These are phyloP conservation scores for Callimorpha dominula DNA, from an alignment of 2,888 invertebrate genomes.

Conservation along the genomic window DNA sequence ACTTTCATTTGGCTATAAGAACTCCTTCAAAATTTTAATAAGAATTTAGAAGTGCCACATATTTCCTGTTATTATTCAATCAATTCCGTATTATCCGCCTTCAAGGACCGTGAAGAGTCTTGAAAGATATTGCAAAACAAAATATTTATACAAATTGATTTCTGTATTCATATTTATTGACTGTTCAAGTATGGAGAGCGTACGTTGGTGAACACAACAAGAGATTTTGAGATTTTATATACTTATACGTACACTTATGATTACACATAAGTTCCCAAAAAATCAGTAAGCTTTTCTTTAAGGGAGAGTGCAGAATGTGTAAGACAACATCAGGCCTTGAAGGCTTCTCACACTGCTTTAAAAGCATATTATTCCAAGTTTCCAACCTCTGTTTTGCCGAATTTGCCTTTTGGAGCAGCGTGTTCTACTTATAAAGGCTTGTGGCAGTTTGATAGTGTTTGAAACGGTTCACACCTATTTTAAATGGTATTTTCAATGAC, in stretches of 20 bases:
- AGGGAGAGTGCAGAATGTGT: not conserved
- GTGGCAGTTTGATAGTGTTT: not conserved
- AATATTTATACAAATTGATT: conserved; percentile 47
- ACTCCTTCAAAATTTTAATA: not conserved
- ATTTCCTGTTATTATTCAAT: conserved; percentile 33
- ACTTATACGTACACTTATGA: not conserved
- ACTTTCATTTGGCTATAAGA: not conserved
- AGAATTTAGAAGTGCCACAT: not conserved
- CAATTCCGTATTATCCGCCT: conserved; percentile 38
- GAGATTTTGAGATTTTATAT: conserved; percentile 28
- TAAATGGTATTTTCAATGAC: too few species aligned
- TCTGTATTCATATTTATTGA: conserved; percentile 42
- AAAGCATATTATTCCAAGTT: not conserved
- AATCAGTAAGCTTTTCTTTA: not conserved
- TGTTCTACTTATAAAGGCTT: not conserved
- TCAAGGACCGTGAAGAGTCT: conserved; percentile 14
- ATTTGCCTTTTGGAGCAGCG: too few species aligned
- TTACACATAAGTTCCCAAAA: not conserved
- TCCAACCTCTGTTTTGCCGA: not conserved
- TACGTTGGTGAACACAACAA: conserved; percentile 32
- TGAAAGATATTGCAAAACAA: conserved; percentile 44
- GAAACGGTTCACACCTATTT: too few species aligned
- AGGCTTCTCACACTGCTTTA: not conserved
- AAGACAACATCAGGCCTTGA: not conserved
- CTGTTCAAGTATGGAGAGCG: conserved; percentile 27